Evolutionary conservation across 1,140 invertebrate genomes (phyloP).

Genomic region (Cydia fagiglandana): DNA sequence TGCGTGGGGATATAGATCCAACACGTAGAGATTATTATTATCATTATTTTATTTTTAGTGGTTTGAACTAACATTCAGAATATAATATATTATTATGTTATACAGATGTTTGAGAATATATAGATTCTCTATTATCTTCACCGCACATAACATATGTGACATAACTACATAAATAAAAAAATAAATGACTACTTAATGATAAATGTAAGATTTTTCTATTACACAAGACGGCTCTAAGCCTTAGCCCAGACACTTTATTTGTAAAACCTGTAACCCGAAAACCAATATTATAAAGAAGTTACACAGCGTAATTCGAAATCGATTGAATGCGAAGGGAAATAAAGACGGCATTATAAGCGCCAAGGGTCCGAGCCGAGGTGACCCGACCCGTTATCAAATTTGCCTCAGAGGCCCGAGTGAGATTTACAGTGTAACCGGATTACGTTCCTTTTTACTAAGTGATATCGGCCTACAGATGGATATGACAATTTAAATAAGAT

Average conservation of each 20-base stretch:
- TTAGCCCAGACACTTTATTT: background rate
- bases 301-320: conserved; percentile 54
- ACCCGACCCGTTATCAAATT: conserved; percentile 64
- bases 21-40: no score
- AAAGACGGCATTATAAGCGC: conserved; percentile 57
- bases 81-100: no score
- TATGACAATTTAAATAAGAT: conserved; percentile 4
- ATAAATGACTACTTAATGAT: no score
- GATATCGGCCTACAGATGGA: conserved; percentile 28
- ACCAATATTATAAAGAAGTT: conserved; percentile 28
- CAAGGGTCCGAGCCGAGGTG: conserved; percentile 43
- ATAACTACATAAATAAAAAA: no score
- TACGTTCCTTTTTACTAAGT: conserved; percentile 43
- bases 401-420: conserved; percentile 49
- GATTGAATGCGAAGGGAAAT: conserved; percentile 60
- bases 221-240: no score
- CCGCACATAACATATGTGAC: no score
- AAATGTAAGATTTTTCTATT: no score
- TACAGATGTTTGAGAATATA: no score
- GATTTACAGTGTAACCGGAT: conserved; percentile 38
- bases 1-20: no score
- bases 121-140: no score
- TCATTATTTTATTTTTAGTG: no score
- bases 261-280: background rate
- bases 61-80: no score